phyloP scores from a whole-genome alignment of 2,888 invertebrate genomes.

The Tachina lurida region DNA sequence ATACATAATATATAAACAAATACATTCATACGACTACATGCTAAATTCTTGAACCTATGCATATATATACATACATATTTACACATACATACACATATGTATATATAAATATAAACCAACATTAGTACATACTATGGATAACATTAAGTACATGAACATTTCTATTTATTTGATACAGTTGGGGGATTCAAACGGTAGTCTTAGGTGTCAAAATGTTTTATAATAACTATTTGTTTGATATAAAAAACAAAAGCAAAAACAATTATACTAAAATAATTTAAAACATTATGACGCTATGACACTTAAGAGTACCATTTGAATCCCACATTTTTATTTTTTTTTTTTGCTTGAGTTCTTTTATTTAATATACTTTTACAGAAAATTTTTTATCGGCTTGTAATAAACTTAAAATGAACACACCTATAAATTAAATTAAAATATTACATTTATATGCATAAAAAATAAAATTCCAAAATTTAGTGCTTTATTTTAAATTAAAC shows the following conservation, averaged over 20 bases:
- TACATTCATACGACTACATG: conserved; percentile 57
- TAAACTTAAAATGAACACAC: conserved; percentile 29
- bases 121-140: conserved; percentile 13
- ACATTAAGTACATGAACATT: conserved; percentile 24
- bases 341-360: background rate
- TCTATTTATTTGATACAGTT: background rate
- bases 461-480: conserved; percentile 69
- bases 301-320: no score
- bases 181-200: no score
- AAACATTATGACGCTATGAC: no score
- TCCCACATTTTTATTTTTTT: no score
- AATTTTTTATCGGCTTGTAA: conserved; percentile 57
- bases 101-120: background rate
- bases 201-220: no score
- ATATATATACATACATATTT: conserved; percentile 53
- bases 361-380: conserved; percentile 8
- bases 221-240: no score
- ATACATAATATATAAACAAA: conserved; percentile 34
- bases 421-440: conserved; percentile 23
- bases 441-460: conserved; percentile 51
- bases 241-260: no score
- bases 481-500: conserved; percentile 71
- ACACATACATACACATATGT: conserved; percentile 51
- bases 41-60: conserved; percentile 55
- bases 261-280: no score